Evolutionary conservation across 1,140 invertebrate genomes (phyloP), one percentile per base, ranked within the genome.

Genomic region (Trigoniulus corallinus): DNA sequence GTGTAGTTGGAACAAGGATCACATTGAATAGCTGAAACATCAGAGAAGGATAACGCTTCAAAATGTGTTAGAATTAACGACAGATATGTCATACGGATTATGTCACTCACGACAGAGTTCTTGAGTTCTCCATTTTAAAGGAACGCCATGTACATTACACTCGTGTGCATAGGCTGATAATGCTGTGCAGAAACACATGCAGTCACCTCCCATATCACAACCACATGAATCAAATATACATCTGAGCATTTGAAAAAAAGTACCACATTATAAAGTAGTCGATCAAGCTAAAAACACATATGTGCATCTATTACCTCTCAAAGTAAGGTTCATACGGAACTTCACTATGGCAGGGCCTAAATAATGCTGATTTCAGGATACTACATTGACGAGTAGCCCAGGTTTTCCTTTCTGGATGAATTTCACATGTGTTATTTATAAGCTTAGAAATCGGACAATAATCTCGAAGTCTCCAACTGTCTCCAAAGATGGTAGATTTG

Each of bases 151-250:
- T 22, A 60, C 57, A 43, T 77, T 80, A 62, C 88, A 93, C 58
- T 80, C 77, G 57, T 87, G 77, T 20, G 84, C 83, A 64, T 92
- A 92, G 2, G 82, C 80, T 0, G 85, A 80, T 15, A 93, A 67
- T 0, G 87, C 82, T 1, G 87, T 87, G 63, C 88, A 93, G 0
- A 89, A 64, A 66, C 88, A 94, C 50, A 84, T 80, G 61, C 88
- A 94, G 63, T 92, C 88, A 0, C 80, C 88, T 20, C 88, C 88
- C 59, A 76, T 69, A 64, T 91, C 86, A 64, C 89, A 94, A 23
- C 79, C 84, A 66, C 87, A 93, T 0, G 82, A 74, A 66, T 91
- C 86, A 48, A 76, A 76, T 48, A 84, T 74, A 63, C 85, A 89
- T 40, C 80, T 71, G 21, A 44, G n/a, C 4, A 44, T 24, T 46